Conservation (phyloP, 2,797 vertebrate species). For the Gallirallus australis region DNA sequence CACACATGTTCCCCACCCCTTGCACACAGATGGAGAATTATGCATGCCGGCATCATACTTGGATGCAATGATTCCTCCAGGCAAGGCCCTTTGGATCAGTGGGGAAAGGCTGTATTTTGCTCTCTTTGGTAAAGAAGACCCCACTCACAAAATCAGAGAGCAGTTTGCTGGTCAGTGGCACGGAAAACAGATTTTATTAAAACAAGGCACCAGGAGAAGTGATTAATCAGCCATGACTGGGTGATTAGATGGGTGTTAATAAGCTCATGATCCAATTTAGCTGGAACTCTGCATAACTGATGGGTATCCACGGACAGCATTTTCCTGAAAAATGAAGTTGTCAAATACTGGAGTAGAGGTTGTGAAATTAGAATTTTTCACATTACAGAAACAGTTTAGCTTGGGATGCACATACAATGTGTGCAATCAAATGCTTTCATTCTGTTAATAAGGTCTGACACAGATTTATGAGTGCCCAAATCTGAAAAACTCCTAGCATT, state of each 20-base stretch:
- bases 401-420: not conserved
- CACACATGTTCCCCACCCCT: not conserved
- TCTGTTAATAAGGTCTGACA: constrained; percentile 4
- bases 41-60: not conserved
- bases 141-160: constrained; percentile 42
- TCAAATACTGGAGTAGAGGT: not conserved
- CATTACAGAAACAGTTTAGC: not conserved
- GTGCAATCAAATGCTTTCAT: not conserved
- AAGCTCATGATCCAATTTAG: constrained; percentile 48
- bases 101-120: not conserved
- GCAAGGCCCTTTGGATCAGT: not conserved
- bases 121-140: not conserved
- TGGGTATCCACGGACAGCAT: not conserved
- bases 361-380: constrained; percentile 16
- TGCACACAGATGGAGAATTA: not conserved
- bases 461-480: not conserved
- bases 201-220: constrained; percentile 36
- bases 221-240: constrained; percentile 58
- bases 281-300: not conserved
- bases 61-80: not conserved
- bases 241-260: constrained; percentile 66
- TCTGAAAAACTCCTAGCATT: not conserved
- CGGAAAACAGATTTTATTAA: constrained; percentile 49
- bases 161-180: constrained; percentile 13
- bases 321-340: constrained; percentile 54